These are phyloP conservation scores for Corvus moneduloides DNA, from an alignment of 2,113 vertebrate species.

Conservation along the genomic window DNA sequence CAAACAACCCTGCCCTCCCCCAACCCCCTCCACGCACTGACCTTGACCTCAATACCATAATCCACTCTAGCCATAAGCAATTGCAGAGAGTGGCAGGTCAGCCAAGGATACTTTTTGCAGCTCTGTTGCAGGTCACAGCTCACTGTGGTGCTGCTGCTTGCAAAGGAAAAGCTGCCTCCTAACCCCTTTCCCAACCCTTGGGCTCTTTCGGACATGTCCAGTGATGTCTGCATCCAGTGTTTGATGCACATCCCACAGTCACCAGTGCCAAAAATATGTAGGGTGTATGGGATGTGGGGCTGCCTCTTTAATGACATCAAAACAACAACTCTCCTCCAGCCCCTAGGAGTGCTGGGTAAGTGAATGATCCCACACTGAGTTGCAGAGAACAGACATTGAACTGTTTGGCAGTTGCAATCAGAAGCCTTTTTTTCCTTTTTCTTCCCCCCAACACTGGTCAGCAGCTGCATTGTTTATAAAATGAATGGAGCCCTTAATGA, in stretches of 20 bases:
- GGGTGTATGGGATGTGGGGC: no score
- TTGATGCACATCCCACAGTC: not conserved
- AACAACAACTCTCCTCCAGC: not conserved
- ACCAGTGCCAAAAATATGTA: not conserved
- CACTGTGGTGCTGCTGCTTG: not conserved
- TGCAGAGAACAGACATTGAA: conserved; percentile 1
- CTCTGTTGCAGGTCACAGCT: not conserved
- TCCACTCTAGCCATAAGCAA: conserved; percentile 10
- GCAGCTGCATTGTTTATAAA: conserved; percentile 55
- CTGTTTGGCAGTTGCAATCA: conserved; percentile 15
- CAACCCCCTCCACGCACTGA: rapidly evolving
- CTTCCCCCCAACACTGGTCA: not conserved
- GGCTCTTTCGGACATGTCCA: not conserved
- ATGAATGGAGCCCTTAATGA: conserved; percentile 61
- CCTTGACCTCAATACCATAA: conserved; percentile 49
- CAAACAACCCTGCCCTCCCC: not conserved
- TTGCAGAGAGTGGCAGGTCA: not conserved
- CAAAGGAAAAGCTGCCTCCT: not conserved
- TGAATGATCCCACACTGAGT: not conserved
- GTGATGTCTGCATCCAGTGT: not conserved
- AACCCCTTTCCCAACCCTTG: not conserved
- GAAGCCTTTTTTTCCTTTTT: not conserved
- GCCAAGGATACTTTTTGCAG: not conserved
- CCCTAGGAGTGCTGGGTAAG: not conserved
- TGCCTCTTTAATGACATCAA: not conserved